Percentiles rank a stretch among this genome's conserved stretches.
Evolutionary conservation across 2,888 invertebrate species (phyloP).

Genomic region (Acleris laterana): DNA sequence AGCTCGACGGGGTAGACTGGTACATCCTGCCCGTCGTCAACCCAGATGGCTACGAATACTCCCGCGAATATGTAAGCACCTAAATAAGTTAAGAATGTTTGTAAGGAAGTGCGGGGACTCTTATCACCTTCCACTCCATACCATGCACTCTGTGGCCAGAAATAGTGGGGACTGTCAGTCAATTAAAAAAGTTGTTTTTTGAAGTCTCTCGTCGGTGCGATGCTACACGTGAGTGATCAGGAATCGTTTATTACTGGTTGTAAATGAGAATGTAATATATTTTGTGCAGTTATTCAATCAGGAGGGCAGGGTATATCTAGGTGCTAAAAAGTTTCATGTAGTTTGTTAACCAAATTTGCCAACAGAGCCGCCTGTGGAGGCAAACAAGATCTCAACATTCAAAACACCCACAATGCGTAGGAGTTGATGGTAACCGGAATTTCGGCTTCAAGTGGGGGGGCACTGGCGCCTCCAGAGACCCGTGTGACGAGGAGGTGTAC

Average conservation of each 20-base stretch:
- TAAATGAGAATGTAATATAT: too few species aligned
- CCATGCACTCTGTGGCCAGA: too few species aligned
- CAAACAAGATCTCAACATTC: conserved; percentile 80
- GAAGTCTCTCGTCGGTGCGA: too few species aligned
- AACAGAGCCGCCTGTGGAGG: conserved; percentile 86
- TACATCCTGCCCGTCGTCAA: conserved; percentile 87
- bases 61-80: conserved; percentile 57
- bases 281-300: too few species aligned
- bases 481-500: conserved; percentile 85
- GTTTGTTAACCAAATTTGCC: not conserved
- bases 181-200: too few species aligned
- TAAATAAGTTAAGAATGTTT: not conserved
- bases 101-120: too few species aligned
- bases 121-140: too few species aligned
- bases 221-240: too few species aligned
- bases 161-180: too few species aligned
- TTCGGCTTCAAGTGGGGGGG: conserved; percentile 88
- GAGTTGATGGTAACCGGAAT: conserved; percentile 89
- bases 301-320: too few species aligned
- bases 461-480: conserved; percentile 86
- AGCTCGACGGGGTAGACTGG: conserved; percentile 86
- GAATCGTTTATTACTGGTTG: too few species aligned
- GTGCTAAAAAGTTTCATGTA: not conserved
- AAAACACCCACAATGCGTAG: conserved; percentile 69
- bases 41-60: conserved; percentile 89